Percentiles rank a stretch among this genome's conserved stretches.
These are phyloP conservation scores for Dynastes grantii DNA, from an alignment of 2,888 invertebrate species.

Conservation along the genomic window DNA sequence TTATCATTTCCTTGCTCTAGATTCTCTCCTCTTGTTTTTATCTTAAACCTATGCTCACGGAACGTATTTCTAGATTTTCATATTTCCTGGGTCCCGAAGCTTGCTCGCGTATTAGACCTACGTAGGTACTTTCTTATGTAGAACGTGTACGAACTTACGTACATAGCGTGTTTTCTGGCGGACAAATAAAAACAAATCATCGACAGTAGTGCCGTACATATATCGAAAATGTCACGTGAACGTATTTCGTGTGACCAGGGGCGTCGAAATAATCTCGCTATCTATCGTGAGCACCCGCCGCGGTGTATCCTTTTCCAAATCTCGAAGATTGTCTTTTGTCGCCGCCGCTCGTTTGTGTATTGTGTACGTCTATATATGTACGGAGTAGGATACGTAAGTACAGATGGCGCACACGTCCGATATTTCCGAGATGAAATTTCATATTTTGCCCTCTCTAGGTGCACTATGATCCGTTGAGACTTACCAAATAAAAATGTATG, in stretches of 20 bases:
- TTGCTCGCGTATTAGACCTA: too few species aligned
- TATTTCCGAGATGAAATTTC: constrained; percentile 17
- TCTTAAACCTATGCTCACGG: too few species aligned
- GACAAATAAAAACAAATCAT: constrained; percentile 11
- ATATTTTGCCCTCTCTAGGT: background rate
- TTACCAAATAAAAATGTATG: too few species aligned
- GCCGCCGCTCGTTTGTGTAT: background rate
- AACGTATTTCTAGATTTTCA: too few species aligned
- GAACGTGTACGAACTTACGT: too few species aligned
- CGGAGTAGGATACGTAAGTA: too few species aligned
- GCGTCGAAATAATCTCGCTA: constrained; percentile 18
- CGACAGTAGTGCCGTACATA: background rate
- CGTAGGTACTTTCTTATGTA: too few species aligned
- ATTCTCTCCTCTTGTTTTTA: too few species aligned
- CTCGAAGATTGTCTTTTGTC: constrained; percentile 17
- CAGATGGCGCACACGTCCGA: background rate
- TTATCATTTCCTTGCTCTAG: too few species aligned
- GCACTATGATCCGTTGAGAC: too few species aligned
- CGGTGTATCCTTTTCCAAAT: background rate
- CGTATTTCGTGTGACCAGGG: background rate
- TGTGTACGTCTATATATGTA: background rate
- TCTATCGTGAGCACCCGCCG: constrained; percentile 13
- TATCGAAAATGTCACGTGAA: background rate
- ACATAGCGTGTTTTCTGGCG: too few species aligned
- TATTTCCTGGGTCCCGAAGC: too few species aligned